Evolutionary conservation across 2,113 vertebrate genomes (phyloP), one percentile per base, ranked within the genome.

Genomic region (Pollimyrus isidori): DNA sequence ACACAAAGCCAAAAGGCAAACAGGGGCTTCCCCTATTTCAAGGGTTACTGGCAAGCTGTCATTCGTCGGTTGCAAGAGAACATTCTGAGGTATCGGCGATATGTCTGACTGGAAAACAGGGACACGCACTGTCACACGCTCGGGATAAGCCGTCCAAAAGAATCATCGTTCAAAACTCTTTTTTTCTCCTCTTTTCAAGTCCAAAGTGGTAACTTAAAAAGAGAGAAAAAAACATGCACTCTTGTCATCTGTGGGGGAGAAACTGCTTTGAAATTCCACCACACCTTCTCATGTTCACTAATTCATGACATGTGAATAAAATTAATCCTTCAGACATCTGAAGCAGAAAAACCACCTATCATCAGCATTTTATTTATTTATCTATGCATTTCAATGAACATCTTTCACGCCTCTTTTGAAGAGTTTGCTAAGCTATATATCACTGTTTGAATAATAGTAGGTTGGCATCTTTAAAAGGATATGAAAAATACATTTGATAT

Each of bases 271-370:
- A 87, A 87, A 87, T 53, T 7, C n/a, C 49, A 52, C 15, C 21
- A 2, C 35, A 84, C 42, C 45, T 53, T 50, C 49, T 30, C 50
- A 52, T 53, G 26, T 52, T 87, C 85, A 53, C 50, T 52, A 35
- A 53, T 84, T 45, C 45, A 84, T 46, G 82, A 84, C 82, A 83
- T 35, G 35, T 80, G n/a, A 87, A 87, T 87, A 35, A 87, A 56
- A 53, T 53, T 87, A 86, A 86, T 49, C 21, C 48, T 86, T 50
- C 48, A 86, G 45, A 86, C 45, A 80, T 80, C 35, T 80, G 73
- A 80, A 42, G 35, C 73, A 42, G 35, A 80, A 42, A 39, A 80
- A 80, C 30, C 30, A 42, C 30, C 35, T 80, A 80, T 42, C 73
- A 80, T 19, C 35, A 35, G 17, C 30, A 19, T 35, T 80, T 80